Conservation (phyloP, 2,113 vertebrate genomes). For the Fulica atra region DNA sequence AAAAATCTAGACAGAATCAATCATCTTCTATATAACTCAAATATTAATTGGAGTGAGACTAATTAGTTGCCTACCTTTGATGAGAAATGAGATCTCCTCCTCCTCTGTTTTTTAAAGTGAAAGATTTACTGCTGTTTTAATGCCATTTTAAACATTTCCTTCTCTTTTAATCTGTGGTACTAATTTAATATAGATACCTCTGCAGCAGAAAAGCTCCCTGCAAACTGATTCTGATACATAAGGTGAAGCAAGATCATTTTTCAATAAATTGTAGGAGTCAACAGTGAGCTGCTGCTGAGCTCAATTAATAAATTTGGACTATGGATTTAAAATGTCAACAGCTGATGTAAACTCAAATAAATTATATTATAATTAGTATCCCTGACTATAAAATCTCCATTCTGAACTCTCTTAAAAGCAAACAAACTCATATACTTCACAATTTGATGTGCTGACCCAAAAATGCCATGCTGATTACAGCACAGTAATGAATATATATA, state of each 20-base stretch:
- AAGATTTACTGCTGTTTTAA: slow-evolving; percentile 37
- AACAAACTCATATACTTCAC: background rate
- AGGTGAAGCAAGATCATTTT: background rate
- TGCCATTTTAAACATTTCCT: slow-evolving; percentile 32
- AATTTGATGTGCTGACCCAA: background rate
- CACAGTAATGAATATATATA: background rate
- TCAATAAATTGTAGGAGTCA: background rate
- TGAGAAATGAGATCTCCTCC: background rate
- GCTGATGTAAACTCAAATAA: background rate
- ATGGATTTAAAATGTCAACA: slow-evolving; percentile 21
- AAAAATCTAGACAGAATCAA: slow-evolving; percentile 42
- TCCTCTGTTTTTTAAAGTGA: slow-evolving; percentile 13
- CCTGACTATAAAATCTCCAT: slow-evolving; percentile 3
- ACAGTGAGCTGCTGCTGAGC: background rate
- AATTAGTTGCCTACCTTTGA: slow-evolving; percentile 38
- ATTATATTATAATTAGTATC: background rate
- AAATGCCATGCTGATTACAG: background rate
- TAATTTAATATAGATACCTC: background rate
- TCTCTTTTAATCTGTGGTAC: slow-evolving; percentile 8
- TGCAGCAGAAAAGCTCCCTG: background rate
- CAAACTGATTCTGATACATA: background rate
- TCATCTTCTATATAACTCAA: slow-evolving; percentile 10
- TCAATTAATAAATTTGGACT: slow-evolving; percentile 37
- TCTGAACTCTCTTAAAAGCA: background rate
- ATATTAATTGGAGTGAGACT: slow-evolving; percentile 49